phyloP scores from a whole-genome alignment of 2,797 vertebrate species.

The Tragelaphus eurycerus region DNA sequence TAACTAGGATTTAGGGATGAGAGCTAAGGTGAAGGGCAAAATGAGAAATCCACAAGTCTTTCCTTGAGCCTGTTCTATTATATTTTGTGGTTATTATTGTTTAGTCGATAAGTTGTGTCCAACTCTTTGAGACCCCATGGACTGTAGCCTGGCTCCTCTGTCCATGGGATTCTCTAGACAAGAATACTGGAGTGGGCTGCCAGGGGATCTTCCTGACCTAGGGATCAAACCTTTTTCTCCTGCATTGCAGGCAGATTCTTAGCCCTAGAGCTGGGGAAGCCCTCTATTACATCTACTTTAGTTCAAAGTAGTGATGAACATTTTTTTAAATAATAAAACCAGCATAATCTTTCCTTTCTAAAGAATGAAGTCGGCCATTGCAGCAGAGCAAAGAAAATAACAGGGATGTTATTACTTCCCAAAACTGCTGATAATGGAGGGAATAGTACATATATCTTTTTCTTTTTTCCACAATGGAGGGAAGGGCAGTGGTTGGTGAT shows the following conservation, averaged over 20 bases:
- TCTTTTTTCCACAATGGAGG: neutral
- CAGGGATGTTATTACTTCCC: neutral
- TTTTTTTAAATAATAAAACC: neutral
- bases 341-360: neutral
- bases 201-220: neutral
- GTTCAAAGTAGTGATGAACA: neutral
- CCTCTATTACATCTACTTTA: neutral
- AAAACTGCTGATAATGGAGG: neutral
- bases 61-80: neutral
- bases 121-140: neutral
- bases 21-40: neutral
- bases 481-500: neutral
- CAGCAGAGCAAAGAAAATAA: neutral
- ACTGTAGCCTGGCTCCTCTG: neutral
- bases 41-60: neutral
- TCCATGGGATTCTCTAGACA: neutral
- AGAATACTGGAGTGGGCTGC: neutral
- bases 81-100: neutral
- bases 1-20: neutral
- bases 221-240: neutral
- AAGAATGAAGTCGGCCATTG: neutral
- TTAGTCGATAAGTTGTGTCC: neutral
- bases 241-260: neutral
- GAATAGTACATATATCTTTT: neutral
- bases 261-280: neutral